Conservation (phyloP, 2,113 vertebrate species). For the Perca fluviatilis region DNA sequence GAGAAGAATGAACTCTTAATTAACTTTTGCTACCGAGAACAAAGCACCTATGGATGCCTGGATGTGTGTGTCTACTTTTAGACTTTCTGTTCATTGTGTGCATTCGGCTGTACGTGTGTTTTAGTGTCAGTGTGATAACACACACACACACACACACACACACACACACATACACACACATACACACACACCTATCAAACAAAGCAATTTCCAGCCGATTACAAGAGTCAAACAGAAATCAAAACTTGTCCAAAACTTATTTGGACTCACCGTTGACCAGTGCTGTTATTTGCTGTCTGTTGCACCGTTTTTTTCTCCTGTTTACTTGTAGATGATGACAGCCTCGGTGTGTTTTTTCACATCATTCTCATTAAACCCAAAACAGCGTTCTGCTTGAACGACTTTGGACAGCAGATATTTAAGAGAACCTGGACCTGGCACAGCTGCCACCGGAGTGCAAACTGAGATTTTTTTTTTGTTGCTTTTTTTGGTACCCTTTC, state of each 20-base stretch:
- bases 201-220: conserved; percentile 46
- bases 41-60: background rate
- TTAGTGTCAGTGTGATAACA: background rate
- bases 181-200: conserved; percentile 5
- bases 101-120: background rate
- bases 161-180: background rate
- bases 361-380: conserved; percentile 54
- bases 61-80: background rate
- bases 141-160: background rate
- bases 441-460: background rate
- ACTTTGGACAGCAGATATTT: conserved; percentile 24
- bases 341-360: background rate
- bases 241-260: conserved; percentile 49
- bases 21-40: background rate
- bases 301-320: conserved; percentile 8
- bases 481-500: background rate
- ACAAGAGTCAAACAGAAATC: conserved; percentile 48
- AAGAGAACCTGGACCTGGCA: conserved; percentile 3
- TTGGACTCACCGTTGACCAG: conserved; percentile 16
- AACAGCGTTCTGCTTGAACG: conserved; percentile 28
- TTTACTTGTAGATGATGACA: conserved; percentile 20
- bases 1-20: background rate
- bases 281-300: conserved; percentile 16
- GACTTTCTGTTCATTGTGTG: background rate
- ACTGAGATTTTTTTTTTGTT: too few species aligned